Percentiles rank a stretch among this genome's conserved stretches.
phyloP scores from a whole-genome alignment of 2,888 invertebrate species.

The Athalia rosae region DNA sequence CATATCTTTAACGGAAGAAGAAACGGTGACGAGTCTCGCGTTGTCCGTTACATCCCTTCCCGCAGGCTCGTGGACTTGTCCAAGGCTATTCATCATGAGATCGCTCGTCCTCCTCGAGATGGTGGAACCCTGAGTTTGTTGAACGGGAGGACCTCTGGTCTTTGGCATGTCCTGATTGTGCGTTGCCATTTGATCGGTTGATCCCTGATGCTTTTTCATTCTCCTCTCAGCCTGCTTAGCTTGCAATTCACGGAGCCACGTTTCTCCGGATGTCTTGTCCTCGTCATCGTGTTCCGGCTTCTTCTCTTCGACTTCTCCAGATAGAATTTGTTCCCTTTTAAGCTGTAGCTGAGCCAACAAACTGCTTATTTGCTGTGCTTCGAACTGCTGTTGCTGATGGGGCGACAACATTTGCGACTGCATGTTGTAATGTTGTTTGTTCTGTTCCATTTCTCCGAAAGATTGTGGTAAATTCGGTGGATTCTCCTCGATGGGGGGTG shows the following conservation, averaged over 20 bases:
- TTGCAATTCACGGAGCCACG: slow-evolving; percentile 87
- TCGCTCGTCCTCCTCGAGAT: slow-evolving; percentile 67
- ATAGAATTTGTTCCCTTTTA: slow-evolving; percentile 73
- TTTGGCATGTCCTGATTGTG: slow-evolving; percentile 70
- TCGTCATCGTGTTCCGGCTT: slow-evolving; percentile 60
- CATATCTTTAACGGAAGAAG: slow-evolving; percentile 82
- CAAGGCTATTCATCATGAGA: slow-evolving; percentile 65
- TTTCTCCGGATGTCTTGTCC: slow-evolving; percentile 75
- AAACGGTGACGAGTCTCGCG: slow-evolving; percentile 60
- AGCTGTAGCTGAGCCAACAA: slow-evolving; percentile 68
- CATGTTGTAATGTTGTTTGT: slow-evolving; percentile 70
- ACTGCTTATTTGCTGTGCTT: slow-evolving; percentile 67
- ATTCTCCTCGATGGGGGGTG: slow-evolving; percentile 84
- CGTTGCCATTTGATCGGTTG: slow-evolving; percentile 52
- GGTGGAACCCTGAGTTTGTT: slow-evolving; percentile 54
- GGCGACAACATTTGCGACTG: slow-evolving; percentile 74
- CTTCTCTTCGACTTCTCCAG: slow-evolving; percentile 62
- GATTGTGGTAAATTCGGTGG: slow-evolving; percentile 64
- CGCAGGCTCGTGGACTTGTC: slow-evolving; percentile 53
- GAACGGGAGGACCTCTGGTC: slow-evolving; percentile 49
- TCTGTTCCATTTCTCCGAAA: slow-evolving; percentile 62
- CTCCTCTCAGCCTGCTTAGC: slow-evolving; percentile 83
- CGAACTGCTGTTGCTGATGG: slow-evolving; percentile 68
- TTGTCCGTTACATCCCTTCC: slow-evolving; percentile 67
- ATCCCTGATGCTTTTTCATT: slow-evolving; percentile 73